Conservation (phyloP, 2,797 vertebrate species). For the Etheostoma perlongum region DNA sequence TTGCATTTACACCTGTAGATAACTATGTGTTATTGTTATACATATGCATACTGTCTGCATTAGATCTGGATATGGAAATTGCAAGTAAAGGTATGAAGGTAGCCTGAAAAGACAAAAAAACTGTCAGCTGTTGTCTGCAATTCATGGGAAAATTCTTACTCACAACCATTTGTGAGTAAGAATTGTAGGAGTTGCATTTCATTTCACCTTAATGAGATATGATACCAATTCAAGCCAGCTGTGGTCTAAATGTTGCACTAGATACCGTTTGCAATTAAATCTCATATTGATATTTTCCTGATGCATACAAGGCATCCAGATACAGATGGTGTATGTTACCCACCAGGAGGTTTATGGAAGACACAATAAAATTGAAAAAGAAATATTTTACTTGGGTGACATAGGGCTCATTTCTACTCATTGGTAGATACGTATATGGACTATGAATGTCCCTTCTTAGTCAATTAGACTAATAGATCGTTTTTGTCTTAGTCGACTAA, state of each 20-base stretch:
- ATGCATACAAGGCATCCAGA: neutral
- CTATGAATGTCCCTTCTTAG: no score
- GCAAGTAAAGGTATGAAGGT: neutral
- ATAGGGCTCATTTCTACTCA: no score
- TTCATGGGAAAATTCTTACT: neutral
- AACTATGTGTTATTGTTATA: neutral
- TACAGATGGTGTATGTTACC: neutral
- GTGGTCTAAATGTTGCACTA: constrained; percentile 1
- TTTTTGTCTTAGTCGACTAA: no score
- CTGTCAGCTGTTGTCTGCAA: neutral
- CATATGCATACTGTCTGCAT: neutral
- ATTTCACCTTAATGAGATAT: constrained; percentile 10
- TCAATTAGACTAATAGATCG: no score
- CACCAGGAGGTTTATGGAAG: neutral
- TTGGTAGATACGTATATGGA: no score
- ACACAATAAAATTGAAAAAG: neutral
- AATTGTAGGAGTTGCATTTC: neutral
- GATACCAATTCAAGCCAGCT: neutral
- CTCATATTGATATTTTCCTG: neutral
- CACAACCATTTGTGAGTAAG: neutral
- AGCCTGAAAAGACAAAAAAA: neutral
- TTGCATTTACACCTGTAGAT: neutral
- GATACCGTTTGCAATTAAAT: neutral
- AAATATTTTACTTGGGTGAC: no score
- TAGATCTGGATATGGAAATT: constrained; percentile 5